phyloP scores from a whole-genome alignment of 2,797 vertebrate genomes.

The Paedocypris micromegethes region DNA sequence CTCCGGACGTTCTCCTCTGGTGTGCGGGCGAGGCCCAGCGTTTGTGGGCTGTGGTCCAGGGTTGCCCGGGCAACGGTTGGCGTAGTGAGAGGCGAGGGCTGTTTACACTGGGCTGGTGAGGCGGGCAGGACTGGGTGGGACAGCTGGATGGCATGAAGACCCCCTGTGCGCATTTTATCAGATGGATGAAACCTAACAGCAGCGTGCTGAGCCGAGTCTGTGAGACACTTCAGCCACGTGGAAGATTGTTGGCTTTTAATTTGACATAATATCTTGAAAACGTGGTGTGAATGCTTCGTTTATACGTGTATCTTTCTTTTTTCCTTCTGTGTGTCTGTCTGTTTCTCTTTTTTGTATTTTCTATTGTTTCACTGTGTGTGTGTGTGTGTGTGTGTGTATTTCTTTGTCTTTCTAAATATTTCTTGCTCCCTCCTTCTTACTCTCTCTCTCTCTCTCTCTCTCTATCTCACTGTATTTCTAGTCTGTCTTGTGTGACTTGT shows the following conservation, averaged over 20 bases:
- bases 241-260: slow-evolving; percentile 13
- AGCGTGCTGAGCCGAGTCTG: slow-evolving; percentile 1
- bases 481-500: no score
- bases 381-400: no score
- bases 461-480: no score
- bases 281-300: no score
- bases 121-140: slow-evolving; percentile 10
- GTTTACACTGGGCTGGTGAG: slow-evolving; percentile 34
- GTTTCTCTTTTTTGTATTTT: no score
- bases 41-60: slow-evolving; percentile 17
- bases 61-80: slow-evolving; percentile 49
- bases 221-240: slow-evolving; percentile 13
- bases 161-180: slow-evolving; percentile 24
- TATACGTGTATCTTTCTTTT: no score
- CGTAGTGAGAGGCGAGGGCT: slow-evolving; percentile 40
- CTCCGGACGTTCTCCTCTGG: slow-evolving; percentile 7
- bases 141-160: slow-evolving; percentile 26
- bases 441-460: no score
- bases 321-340: no score
- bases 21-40: background rate
- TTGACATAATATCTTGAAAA: background rate
- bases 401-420: no score
- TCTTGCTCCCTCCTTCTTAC: no score
- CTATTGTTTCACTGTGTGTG: no score
- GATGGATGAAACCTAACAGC: slow-evolving; percentile 7